Conservation (phyloP, 1,140 invertebrate species). For the Kradibia gibbosae region DNA sequence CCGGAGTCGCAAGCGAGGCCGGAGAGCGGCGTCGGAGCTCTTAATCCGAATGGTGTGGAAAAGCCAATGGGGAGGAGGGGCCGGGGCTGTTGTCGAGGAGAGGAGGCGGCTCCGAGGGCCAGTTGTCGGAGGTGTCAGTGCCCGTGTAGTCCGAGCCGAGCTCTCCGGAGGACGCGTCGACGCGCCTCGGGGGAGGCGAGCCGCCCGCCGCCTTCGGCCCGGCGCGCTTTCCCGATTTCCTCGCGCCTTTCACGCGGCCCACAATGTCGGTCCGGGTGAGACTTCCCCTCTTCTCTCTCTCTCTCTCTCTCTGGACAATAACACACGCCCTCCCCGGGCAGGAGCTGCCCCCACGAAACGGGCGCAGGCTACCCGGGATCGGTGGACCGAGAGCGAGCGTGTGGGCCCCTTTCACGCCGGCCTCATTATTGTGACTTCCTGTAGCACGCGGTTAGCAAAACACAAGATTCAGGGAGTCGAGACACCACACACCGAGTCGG, state of each 20-base stretch:
- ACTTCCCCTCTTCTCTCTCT: neutral
- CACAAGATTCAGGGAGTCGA: neutral
- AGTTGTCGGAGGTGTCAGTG: constrained; percentile 4
- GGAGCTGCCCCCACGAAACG: neutral
- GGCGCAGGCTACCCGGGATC: neutral
- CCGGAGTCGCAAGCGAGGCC: no score
- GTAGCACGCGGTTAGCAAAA: constrained; percentile 12
- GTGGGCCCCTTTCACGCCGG: neutral
- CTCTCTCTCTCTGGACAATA: neutral
- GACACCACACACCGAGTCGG: neutral
- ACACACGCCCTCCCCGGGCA: neutral
- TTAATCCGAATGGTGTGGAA: neutral
- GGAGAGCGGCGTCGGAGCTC: neutral
- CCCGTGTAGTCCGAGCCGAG: constrained; percentile 8
- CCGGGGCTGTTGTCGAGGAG: neutral
- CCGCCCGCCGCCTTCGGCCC: neutral
- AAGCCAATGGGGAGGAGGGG: neutral
- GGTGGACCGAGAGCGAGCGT: neutral
- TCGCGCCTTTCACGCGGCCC: neutral
- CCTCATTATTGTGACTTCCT: constrained; percentile 29
- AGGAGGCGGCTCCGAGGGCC: neutral
- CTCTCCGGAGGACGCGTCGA: constrained; percentile 36
- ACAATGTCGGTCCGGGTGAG: neutral
- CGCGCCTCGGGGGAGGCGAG: constrained; percentile 26
- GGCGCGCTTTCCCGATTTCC: neutral